Conservation (phyloP, 2,797 vertebrate species). For the Pseudopleuronectes americanus region DNA sequence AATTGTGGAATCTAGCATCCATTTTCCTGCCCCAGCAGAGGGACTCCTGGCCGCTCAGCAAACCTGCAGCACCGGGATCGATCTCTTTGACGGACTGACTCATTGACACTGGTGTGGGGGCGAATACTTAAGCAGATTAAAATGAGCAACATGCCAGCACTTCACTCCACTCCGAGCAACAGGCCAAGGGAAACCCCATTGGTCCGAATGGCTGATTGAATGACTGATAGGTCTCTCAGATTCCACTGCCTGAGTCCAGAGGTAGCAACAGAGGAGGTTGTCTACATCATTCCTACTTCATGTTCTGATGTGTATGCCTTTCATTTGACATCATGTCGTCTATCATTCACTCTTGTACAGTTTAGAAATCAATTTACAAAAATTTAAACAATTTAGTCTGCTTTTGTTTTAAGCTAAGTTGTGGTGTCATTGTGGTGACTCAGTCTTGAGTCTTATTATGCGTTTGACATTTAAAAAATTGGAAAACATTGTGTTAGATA, state of each 20-base stretch:
- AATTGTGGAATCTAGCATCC: constrained; percentile 41
- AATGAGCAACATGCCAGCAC: constrained; percentile 75
- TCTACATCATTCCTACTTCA: constrained; percentile 11
- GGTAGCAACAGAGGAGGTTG: constrained; percentile 17
- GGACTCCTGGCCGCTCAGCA: constrained; percentile 28
- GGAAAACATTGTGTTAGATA: too few species aligned
- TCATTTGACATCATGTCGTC: background rate
- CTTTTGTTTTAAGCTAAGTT: too few species aligned
- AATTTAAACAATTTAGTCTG: too few species aligned
- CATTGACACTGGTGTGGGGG: constrained; percentile 58
- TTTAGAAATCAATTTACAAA: too few species aligned
- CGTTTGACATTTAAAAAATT: too few species aligned
- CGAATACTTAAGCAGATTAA: constrained; percentile 81
- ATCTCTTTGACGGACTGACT: constrained; percentile 65
- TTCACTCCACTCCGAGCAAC: constrained; percentile 61
- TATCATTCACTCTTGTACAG: background rate
- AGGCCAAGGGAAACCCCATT: constrained; percentile 47
- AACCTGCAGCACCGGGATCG: constrained; percentile 44
- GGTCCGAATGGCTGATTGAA: constrained; percentile 63
- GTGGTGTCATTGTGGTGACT: too few species aligned
- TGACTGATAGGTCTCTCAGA: constrained; percentile 39
- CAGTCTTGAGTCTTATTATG: too few species aligned
- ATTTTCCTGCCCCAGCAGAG: constrained; percentile 16
- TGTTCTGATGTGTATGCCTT: background rate
- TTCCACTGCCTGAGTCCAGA: constrained; percentile 43